Base-by-base conservation (phyloP, 2,113 vertebrate genomes). In the Sinocyclocheilus grahami region DNA sequence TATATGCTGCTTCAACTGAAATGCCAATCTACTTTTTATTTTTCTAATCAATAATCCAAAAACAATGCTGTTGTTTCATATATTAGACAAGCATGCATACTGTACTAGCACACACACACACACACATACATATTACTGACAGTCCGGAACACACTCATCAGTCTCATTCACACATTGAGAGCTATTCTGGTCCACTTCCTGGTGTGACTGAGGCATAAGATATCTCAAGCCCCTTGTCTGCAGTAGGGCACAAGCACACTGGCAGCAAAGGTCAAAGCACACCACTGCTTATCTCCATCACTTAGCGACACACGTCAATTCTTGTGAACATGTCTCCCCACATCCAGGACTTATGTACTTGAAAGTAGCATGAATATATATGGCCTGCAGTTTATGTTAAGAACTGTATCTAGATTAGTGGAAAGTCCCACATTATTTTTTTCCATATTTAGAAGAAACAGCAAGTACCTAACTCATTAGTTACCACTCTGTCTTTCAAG, bases 151-250 rank as follows among this genome's bases (percentile, higher is more conserved):
- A 79, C 71, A 74, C 79, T 82, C 78, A 82, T 65, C 39, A 30
- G 24, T 74, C 78, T 86, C 77, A 86, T 86, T 86, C 78, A 81
- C 79, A 75, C 24, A 0, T 65, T 72, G 79, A 63, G 78, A 82
- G 79, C 79, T 86, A 86, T 86, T 86, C 80, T 72, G 39, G 67
- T 86, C 78, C 33, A 62, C 79, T 86, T 86, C 85, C 85, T 86
- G 78, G 42, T 82, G 85, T 51, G 46, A 86, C 16, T 20, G 71
- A 82, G 85, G 85, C 80, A 74, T 82, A 46, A 82, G 85, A 86
- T 82, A 76, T 62, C 69, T 74, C 79, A 76, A 82, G 71, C 78
- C 67, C 30, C n/a, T 75, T 46, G 67, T 82, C 67, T 82, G 58
- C 53, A 75, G 71, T 55, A 86, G 69, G 78, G 39, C 85, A 75